These are phyloP conservation scores for Sandelia bainsii DNA, from an alignment of 2,797 vertebrate genomes.

Conservation along the genomic window DNA sequence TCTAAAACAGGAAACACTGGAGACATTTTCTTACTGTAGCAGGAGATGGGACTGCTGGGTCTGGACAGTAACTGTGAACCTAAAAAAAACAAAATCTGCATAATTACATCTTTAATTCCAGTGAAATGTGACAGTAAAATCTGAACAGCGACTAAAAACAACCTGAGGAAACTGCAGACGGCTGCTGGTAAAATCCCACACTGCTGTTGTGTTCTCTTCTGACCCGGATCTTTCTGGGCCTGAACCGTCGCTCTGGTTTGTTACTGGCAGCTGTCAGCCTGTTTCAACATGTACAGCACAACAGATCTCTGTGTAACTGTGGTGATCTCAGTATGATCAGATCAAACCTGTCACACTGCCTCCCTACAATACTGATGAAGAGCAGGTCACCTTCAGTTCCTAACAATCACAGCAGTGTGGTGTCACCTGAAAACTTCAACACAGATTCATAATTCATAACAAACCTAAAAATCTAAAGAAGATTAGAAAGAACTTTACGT, in stretches of 20 bases:
- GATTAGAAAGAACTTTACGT: too few species aligned
- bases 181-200: constrained; percentile 80
- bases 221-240: constrained; percentile 78
- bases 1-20: too few species aligned
- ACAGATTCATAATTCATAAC: too few species aligned
- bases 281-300: not conserved
- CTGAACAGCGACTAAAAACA: not conserved
- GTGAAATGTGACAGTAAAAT: not conserved
- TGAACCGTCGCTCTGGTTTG: constrained; percentile 84
- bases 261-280: constrained; percentile 87
- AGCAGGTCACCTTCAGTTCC: too few species aligned
- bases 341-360: too few species aligned
- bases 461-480: too few species aligned
- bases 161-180: constrained; percentile 77
- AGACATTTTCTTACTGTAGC: constrained; percentile 34
- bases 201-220: constrained; percentile 76
- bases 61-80: constrained; percentile 30
- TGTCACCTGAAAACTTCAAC: too few species aligned
- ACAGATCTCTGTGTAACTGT: not conserved
- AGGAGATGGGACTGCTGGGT: constrained; percentile 36
- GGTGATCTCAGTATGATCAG: too few species aligned
- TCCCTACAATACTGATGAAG: too few species aligned
- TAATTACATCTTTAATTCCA: not conserved
- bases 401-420: too few species aligned
- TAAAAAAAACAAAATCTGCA: not conserved